Evolutionary conservation across 2,888 invertebrate genomes (phyloP).

Genomic region (Azorinus chamasolen): DNA sequence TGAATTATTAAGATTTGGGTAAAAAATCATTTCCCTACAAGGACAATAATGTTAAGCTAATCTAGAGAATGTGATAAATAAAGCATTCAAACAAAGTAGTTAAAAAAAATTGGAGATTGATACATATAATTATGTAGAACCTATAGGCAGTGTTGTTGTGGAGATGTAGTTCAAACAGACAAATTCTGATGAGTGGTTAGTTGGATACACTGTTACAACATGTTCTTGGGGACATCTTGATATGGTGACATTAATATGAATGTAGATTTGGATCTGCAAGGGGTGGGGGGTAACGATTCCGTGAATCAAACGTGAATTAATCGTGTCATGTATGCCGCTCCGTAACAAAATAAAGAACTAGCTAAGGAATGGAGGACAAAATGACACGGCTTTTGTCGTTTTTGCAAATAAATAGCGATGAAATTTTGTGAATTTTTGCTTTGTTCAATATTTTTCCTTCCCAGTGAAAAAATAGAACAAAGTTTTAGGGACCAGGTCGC

Average conservation of each 20-base stretch:
- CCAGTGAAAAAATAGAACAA: conserved; percentile 70
- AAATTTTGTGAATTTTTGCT: conserved; percentile 37
- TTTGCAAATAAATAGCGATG: conserved; percentile 2
- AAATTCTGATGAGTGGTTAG: too few relatives aligned
- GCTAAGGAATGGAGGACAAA: conserved; percentile 62
- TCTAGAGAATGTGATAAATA: too few relatives aligned
- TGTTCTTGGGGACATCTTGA: too few relatives aligned
- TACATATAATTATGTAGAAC: too few relatives aligned
- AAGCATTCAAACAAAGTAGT: too few relatives aligned
- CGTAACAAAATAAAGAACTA: conserved; percentile 32
- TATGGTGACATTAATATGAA: conserved; percentile 4
- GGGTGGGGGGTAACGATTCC: conserved; percentile 20
- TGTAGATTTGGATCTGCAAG: conserved; percentile 6
- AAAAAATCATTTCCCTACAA: too few relatives aligned
- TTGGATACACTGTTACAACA: too few relatives aligned
- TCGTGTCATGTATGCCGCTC: conserved; percentile 62
- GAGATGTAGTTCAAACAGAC: too few relatives aligned
- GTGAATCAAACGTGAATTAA: conserved; percentile 22
- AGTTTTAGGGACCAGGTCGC: conserved; percentile 61
- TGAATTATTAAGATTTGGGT: too few relatives aligned
- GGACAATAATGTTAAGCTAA: too few relatives aligned
- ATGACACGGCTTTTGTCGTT: conserved; percentile 45
- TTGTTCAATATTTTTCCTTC: conserved; percentile 66
- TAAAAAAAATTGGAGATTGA: too few relatives aligned
- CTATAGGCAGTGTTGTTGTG: too few relatives aligned